Conservation (phyloP, 2,888 invertebrate species). For the Drosophila basisetae region DNA sequence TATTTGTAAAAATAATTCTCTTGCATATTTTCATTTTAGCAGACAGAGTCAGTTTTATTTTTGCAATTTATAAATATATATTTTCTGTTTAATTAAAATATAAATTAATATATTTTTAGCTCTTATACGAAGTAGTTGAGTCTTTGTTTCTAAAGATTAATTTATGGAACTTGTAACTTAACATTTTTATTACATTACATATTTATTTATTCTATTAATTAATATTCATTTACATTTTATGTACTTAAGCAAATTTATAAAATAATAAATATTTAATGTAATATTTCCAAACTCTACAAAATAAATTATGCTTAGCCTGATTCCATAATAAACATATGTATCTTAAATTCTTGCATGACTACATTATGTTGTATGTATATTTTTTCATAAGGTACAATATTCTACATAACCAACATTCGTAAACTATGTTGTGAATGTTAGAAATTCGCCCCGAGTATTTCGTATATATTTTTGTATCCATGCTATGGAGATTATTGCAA, state of each 20-base stretch:
- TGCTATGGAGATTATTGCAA: background rate
- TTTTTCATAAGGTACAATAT: no score
- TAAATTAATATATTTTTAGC: background rate
- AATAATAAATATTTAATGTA: background rate
- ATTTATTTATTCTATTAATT: background rate
- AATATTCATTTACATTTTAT: accelerated
- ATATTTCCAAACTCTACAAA: background rate
- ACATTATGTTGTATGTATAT: no score
- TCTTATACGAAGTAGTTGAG: background rate
- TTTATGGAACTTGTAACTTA: background rate
- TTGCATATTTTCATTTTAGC: background rate
- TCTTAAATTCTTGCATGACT: no score
- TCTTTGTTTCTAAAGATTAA: background rate
- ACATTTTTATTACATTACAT: background rate
- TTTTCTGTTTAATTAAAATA: background rate
- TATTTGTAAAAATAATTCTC: background rate
- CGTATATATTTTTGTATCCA: background rate
- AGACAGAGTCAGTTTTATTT: background rate
- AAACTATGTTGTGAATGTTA: background rate
- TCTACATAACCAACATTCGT: background rate
- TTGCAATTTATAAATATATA: background rate
- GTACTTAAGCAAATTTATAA: background rate
- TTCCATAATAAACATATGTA: background rate
- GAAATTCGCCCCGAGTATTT: background rate
- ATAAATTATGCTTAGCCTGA: background rate